These are phyloP conservation scores for Xylocopa sonorina DNA, from an alignment of 1,140 invertebrate species.

Conservation along the genomic window DNA sequence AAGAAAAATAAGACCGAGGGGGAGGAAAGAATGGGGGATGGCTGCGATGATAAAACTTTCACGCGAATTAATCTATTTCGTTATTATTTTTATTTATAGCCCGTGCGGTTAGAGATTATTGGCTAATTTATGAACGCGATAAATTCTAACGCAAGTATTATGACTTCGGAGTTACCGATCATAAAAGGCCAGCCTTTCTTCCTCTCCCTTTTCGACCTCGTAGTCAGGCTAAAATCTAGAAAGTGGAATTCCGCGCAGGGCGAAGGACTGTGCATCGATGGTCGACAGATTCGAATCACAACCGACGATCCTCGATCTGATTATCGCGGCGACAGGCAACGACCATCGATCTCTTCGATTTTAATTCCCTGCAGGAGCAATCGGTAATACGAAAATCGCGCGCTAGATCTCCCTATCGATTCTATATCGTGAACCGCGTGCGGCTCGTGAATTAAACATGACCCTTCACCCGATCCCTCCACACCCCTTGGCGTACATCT, in stretches of 20 bases:
- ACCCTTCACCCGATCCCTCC: slow-evolving; percentile 27
- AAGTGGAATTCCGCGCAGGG: too few species aligned
- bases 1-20: too few species aligned
- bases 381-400: slow-evolving; percentile 5
- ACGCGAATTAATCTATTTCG: not conserved
- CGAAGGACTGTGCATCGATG: too few species aligned
- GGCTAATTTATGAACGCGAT: not conserved
- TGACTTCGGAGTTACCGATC: too few species aligned
- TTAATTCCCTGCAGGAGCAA: not conserved
- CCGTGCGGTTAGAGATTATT: not conserved
- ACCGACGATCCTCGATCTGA: too few species aligned
- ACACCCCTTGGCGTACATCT: slow-evolving; percentile 24
- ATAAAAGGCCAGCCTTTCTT: too few species aligned
- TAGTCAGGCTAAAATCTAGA: too few species aligned
- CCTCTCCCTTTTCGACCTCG: too few species aligned
- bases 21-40: not conserved
- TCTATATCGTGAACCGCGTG: not conserved
- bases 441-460: slow-evolving; percentile 47
- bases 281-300: too few species aligned
- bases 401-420: slow-evolving; percentile 25
- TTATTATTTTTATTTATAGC: not conserved
- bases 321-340: too few species aligned
- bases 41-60: not conserved
- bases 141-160: too few species aligned
- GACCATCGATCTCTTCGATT: too few species aligned